Evolutionary conservation across 1,140 invertebrate species (phyloP).

Genomic region (Megalopta genalis): DNA sequence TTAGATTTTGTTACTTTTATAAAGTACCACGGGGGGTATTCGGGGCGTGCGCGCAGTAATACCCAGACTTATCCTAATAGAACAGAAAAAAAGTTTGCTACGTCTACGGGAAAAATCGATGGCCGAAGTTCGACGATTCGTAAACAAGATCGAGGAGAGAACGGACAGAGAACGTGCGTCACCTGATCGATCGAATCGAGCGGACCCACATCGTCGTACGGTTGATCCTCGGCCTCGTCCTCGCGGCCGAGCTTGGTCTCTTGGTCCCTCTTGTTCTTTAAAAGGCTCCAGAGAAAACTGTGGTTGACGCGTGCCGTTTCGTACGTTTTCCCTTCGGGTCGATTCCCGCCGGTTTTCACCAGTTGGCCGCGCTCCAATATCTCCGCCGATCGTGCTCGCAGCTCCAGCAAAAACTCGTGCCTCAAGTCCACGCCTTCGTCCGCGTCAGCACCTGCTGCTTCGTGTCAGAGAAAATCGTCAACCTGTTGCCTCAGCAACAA

Average conservation of each 20-base stretch:
- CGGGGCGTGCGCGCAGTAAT: too few relatives aligned
- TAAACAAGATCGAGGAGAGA: too few relatives aligned
- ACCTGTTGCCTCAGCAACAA: too few relatives aligned
- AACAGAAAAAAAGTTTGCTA: too few relatives aligned
- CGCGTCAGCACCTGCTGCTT: background rate
- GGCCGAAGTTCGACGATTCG: too few relatives aligned
- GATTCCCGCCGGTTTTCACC: slow-evolving; percentile 59
- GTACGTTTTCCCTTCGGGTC: slow-evolving; percentile 42
- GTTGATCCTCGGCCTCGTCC: slow-evolving; percentile 27
- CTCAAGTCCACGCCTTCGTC: slow-evolving; percentile 44
- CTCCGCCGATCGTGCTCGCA: slow-evolving; percentile 44
- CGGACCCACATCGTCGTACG: slow-evolving; percentile 63
- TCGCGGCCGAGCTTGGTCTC: background rate
- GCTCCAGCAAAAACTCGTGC: slow-evolving; percentile 20
- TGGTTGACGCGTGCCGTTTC: slow-evolving; percentile 62
- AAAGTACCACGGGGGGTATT: too few relatives aligned
- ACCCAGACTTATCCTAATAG: too few relatives aligned
- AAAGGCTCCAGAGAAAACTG: slow-evolving; percentile 72
- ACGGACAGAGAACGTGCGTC: background rate
- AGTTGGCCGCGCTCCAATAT: slow-evolving; percentile 49
- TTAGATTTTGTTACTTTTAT: too few relatives aligned
- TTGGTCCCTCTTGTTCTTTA: background rate
- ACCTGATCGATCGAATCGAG: slow-evolving; percentile 34
- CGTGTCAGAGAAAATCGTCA: too few relatives aligned
- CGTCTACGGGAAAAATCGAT: too few relatives aligned